Evolutionary conservation across 2,113 vertebrate species (phyloP).

Genomic region (Strix uralensis): DNA sequence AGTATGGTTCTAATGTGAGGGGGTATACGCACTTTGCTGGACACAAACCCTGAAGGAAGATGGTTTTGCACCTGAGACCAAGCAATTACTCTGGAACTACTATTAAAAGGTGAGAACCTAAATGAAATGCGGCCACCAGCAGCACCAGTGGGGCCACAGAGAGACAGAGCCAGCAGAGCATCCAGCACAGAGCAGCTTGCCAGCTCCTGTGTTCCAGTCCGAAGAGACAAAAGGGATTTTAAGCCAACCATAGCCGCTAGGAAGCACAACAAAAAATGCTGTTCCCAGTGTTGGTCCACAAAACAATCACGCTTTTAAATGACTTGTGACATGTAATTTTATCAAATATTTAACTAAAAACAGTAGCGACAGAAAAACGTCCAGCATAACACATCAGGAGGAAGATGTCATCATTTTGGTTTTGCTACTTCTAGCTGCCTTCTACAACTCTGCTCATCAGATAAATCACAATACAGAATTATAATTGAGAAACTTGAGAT

Average conservation of each 20-base stretch:
- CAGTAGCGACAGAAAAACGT: background rate
- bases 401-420: background rate
- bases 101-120: background rate
- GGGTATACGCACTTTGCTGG: fast-evolving
- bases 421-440: background rate
- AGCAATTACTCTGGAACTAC: background rate
- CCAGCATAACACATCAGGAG: background rate
- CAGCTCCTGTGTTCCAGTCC: background rate
- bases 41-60: background rate
- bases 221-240: background rate
- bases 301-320: background rate
- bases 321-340: fast-evolving
- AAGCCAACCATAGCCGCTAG: background rate
- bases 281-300: background rate
- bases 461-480: background rate
- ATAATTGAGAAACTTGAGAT: background rate
- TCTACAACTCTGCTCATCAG: background rate
- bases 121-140: background rate
- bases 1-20: background rate
- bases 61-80: background rate
- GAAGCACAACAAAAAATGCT: background rate
- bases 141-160: background rate
- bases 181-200: background rate
- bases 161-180: background rate
- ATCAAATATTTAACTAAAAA: background rate